Conservation (phyloP, 1,140 invertebrate species). For the Trichogramma pretiosum region DNA sequence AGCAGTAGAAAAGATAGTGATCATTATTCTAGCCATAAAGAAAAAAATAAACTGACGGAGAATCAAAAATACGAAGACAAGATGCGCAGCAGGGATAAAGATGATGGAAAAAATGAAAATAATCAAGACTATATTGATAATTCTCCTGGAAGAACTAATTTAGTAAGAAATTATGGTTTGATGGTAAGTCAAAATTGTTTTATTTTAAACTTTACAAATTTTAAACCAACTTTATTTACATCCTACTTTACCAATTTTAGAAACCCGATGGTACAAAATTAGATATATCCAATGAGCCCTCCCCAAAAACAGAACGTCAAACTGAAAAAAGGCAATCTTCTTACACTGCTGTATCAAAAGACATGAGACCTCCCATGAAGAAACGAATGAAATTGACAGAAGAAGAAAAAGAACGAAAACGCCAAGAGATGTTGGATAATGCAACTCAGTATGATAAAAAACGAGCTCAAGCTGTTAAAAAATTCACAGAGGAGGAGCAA, state of each 20-base stretch:
- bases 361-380: too few relatives aligned
- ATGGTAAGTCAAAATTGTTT: constrained; percentile 22
- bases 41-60: too few relatives aligned
- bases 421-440: constrained; percentile 77
- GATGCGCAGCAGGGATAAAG: constrained; percentile 18
- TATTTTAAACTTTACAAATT: constrained; percentile 9
- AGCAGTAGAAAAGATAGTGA: constrained; percentile 1
- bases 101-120: not conserved
- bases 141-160: too few relatives aligned
- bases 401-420: constrained; percentile 60
- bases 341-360: constrained; percentile 21
- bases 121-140: too few relatives aligned
- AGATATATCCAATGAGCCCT: constrained; percentile 17
- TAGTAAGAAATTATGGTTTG: constrained; percentile 37
- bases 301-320: constrained; percentile 18
- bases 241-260: constrained; percentile 22
- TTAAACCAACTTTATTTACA: constrained; percentile 1
- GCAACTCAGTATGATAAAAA: constrained; percentile 63
- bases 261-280: constrained; percentile 44
- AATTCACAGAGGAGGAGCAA: constrained; percentile 55
- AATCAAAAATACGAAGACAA: too few relatives aligned
- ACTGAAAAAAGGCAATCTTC: constrained; percentile 10
- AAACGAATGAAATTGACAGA: constrained; percentile 47
- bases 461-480: constrained; percentile 53
- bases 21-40: too few relatives aligned